Percentiles rank a stretch among this genome's conserved stretches.
Conservation (phyloP, 2,797 vertebrate genomes). For the Characodon lateralis region DNA sequence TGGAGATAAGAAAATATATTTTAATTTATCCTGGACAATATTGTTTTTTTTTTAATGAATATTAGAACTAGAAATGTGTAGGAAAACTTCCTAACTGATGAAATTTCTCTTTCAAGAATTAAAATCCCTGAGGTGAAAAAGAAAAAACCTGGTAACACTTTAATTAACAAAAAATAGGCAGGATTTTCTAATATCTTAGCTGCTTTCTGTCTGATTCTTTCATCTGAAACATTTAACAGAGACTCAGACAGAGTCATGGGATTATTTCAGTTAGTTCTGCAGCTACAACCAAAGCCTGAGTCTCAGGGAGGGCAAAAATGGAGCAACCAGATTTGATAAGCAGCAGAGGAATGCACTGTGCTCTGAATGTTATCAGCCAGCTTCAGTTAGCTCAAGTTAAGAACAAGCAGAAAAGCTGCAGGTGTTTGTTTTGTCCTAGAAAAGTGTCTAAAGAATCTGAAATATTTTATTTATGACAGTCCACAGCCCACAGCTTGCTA, state of each 20-base stretch:
- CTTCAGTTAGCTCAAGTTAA: slow-evolving; percentile 2
- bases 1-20: slow-evolving; percentile 10
- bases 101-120: neutral
- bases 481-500: neutral
- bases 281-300: slow-evolving; percentile 7
- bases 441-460: slow-evolving; percentile 13
- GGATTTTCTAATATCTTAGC: neutral
- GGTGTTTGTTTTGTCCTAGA: slow-evolving; percentile 1
- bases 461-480: neutral
- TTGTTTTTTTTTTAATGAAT: slow-evolving; percentile 13
- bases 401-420: neutral
- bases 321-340: slow-evolving; percentile 8
- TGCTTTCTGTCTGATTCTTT: neutral
- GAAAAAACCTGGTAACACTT: neutral
- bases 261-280: slow-evolving; percentile 2
- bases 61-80: neutral
- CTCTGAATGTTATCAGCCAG: slow-evolving; percentile 17
- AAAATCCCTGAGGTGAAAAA: neutral
- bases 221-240: neutral
- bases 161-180: neutral
- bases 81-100: neutral
- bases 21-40: slow-evolving; percentile 8
- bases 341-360: neutral
- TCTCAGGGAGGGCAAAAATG: slow-evolving; percentile 10
- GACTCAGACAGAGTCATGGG: neutral